Base-by-base conservation (phyloP, 2,113 vertebrate species). In the Etheostoma cragini region DNA sequence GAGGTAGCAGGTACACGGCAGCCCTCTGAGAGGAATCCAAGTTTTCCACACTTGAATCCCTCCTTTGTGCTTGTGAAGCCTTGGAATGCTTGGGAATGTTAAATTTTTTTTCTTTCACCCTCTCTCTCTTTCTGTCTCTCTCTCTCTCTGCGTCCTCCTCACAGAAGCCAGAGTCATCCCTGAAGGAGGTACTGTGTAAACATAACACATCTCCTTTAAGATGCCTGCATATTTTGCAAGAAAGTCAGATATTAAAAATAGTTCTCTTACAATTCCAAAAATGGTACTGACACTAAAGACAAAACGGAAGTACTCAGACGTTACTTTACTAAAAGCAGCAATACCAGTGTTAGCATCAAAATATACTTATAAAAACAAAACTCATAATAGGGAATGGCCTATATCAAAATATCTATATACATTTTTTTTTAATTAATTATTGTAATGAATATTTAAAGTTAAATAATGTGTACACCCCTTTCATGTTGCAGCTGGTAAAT, bases 121-220 rank as follows among this genome's bases (percentile, higher is more conserved):
- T 42, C 10, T 42, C 2, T 42, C 80, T 63, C 22, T 80, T 33
- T 75, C 56, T 75, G 21, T 86, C 22, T 85, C 10, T 89, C 91
- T 60, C 65, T 63, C 42, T 76, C 72, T 78, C 63, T 84, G 50
- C 81, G n/a, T 54, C 65, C 46, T 78, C 89, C 76, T 81, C 72
- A 84, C 94, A 98, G 97, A 94, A 92, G 96, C 96, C 81, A 92
- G 93, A 88, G 93, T 96, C 82, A 94, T 96, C 87, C 94, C 82
- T 78, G 95, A 96, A 87, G 93, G 94, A 92, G 94, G 96, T 91
- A 96, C 78, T 53, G 67, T 69, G 72, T 19, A 57, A 42, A 45
- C 63, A 72, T 52, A 47, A 71, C 72, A 64, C 53, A 42, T 80
- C 26, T 83, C 15, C 6, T 57, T 71, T 82, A 62, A 65, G 21